Conservation (phyloP, 1,140 invertebrate species). For the Drosophila lowei region DNA sequence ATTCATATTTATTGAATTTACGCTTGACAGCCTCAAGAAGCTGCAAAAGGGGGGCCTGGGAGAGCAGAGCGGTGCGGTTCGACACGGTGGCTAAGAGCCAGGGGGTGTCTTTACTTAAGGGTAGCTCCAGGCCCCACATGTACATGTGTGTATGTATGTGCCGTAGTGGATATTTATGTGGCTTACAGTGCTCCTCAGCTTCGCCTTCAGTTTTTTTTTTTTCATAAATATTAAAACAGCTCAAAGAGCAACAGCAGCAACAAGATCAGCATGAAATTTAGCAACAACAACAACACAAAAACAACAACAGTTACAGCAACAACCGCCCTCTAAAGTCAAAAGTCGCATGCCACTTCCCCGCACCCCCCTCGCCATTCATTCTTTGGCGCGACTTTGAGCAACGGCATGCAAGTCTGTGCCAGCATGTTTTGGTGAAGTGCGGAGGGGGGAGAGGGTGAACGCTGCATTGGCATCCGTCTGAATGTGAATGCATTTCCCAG, state of each 20-base stretch:
- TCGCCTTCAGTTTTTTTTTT: conserved; percentile 49
- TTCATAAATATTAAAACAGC: conserved; percentile 81
- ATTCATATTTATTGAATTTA: conserved; percentile 82
- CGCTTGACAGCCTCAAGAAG: conserved; percentile 77
- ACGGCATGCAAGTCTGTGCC: conserved; percentile 26
- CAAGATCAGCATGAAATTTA: no score
- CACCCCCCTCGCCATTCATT: neutral
- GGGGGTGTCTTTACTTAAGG: conserved; percentile 60
- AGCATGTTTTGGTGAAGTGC: no score
- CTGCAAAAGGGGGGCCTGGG: conserved; percentile 55
- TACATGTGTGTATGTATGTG: conserved; percentile 30
- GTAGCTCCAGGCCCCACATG: conserved; percentile 46
- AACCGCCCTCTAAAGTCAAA: conserved; percentile 61
- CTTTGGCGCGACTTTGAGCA: conserved; percentile 33
- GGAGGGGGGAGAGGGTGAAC: neutral
- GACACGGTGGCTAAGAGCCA: neutral
- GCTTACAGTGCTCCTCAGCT: conserved; percentile 53
- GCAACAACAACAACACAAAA: neutral
- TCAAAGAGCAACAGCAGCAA: conserved; percentile 36
- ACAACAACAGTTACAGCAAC: conserved; percentile 15
- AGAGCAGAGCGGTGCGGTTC: neutral
- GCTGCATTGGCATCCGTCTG: conserved; percentile 44
- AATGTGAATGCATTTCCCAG: conserved; percentile 10
- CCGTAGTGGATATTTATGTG: conserved; percentile 79
- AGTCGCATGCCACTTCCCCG: conserved; percentile 45